These are phyloP conservation scores for Phengaris arion DNA, from an alignment of 2,888 invertebrate species.

Conservation along the genomic window DNA sequence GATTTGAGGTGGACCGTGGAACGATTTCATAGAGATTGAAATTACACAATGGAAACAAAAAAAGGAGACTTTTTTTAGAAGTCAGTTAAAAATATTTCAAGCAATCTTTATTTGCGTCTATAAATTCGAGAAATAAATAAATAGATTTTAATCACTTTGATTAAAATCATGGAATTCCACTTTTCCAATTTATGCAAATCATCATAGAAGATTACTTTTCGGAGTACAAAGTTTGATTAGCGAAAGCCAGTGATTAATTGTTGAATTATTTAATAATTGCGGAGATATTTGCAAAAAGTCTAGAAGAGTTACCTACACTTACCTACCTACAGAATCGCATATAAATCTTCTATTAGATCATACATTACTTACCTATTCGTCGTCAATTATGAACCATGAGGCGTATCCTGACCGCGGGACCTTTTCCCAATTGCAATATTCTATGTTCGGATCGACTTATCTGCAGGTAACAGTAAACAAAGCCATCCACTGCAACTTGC, in stretches of 20 bases:
- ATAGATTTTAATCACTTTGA: not conserved
- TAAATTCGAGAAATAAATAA: not conserved
- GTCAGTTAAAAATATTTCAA: not conserved
- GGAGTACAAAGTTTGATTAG: not conserved
- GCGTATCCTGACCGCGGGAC: not conserved
- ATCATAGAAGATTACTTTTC: conserved; percentile 2
- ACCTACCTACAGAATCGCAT: not conserved
- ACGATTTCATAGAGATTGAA: conserved; percentile 8
- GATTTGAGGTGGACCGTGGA: conserved; percentile 6
- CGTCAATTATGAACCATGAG: too few relatives aligned
- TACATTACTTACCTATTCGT: not conserved
- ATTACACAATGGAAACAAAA: not conserved
- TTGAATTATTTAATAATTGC: not conserved
- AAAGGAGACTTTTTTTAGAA: too few relatives aligned
- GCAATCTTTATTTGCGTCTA: not conserved
- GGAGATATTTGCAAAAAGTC: not conserved
- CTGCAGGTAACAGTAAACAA: conserved; percentile 25
- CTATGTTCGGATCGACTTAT: not conserved
- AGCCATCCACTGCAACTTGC: conserved; percentile 14
- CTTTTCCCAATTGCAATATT: not conserved
- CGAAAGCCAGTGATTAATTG: not conserved
- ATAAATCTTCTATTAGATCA: not conserved
- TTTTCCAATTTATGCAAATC: not conserved
- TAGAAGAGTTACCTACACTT: not conserved
- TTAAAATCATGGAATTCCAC: not conserved